Base-by-base conservation (phyloP, 2,888 invertebrate species). In the Drosophila meridiana region DNA sequence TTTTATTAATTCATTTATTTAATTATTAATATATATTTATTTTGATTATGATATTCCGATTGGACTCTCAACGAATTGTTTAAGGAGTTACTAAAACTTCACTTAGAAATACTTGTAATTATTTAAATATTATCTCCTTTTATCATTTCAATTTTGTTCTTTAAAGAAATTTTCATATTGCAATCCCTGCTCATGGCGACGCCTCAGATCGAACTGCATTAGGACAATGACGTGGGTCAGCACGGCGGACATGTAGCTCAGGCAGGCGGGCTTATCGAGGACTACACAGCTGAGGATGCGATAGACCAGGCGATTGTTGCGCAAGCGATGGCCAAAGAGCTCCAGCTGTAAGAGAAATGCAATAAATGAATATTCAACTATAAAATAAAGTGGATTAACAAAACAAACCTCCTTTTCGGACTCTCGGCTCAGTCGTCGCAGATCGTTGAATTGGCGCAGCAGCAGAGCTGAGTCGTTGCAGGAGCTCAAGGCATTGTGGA, bases 151-250 rank as follows among this genome's bases (percentile, higher is more conserved):
- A 11, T 47, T n/a, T 2, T 28, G 1, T 3, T 20, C 13, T 0
- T 8, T 14, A 1, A 38, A 42, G 2, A 47, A 28, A 4, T 2
- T 30, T 0, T 59, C 28, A 20, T n/a, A 32, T 5, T 11, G n/a
- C 13, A 48, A 11, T 0, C 11, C 26, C 2, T 36, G 6, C 6
- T 42, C 40, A 14, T 38, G 42, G 2, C 28, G 36, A 0, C 56
- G 56, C 6, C 14, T 68, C 6, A 90, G n/a, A 53, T 87, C 90
- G 43, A 87, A 89, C 20, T 90, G 89, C 89, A 87, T 82, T 0
- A 87, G 58, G n/a, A 89, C 63, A 0, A 84, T 68, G 3, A 87
- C 72, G 8, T 90, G 42, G 28, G 65, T 36, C 8, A 87, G 9
- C 1, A 90, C 72, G 0, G 76, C 50, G 1, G 34, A 28, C 8